These are phyloP conservation scores for Chloroclystis v-ata DNA, from an alignment of 2,888 invertebrate genomes.

Conservation along the genomic window DNA sequence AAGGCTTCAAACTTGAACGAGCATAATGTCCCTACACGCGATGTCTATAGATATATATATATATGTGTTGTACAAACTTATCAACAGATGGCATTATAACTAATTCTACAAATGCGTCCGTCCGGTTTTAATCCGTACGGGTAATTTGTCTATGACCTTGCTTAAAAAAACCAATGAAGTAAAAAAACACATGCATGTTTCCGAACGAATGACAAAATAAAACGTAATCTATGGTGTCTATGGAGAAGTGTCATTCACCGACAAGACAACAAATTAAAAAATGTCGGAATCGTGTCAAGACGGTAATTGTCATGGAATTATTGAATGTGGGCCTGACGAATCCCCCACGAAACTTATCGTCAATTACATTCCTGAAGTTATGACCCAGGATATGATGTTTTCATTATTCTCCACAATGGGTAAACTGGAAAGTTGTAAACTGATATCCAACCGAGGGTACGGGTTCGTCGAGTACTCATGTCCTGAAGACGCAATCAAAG, in stretches of 20 bases:
- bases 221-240: slow-evolving; percentile 57
- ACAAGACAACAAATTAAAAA: slow-evolving; percentile 79
- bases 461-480: slow-evolving; percentile 76
- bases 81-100: no score
- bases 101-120: no score
- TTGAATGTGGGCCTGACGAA: slow-evolving; percentile 76
- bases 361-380: slow-evolving; percentile 79
- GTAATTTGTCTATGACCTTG: slow-evolving; percentile 8
- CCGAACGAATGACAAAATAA: slow-evolving; percentile 32
- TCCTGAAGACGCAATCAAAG: slow-evolving; percentile 74
- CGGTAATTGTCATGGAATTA: slow-evolving; percentile 78
- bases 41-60: no score
- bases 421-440: slow-evolving; percentile 78
- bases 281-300: slow-evolving; percentile 80
- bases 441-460: slow-evolving; percentile 77
- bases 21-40: no score
- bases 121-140: background rate
- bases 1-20: no score
- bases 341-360: slow-evolving; percentile 78
- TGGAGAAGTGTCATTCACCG: slow-evolving; percentile 74
- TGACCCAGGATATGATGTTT: slow-evolving; percentile 79
- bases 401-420: slow-evolving; percentile 77
- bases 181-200: slow-evolving; percentile 2
- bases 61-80: no score
- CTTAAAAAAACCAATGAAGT: no score